Evolutionary conservation across 2,888 invertebrate species (phyloP).

Genomic region (Drosophila histrio): DNA sequence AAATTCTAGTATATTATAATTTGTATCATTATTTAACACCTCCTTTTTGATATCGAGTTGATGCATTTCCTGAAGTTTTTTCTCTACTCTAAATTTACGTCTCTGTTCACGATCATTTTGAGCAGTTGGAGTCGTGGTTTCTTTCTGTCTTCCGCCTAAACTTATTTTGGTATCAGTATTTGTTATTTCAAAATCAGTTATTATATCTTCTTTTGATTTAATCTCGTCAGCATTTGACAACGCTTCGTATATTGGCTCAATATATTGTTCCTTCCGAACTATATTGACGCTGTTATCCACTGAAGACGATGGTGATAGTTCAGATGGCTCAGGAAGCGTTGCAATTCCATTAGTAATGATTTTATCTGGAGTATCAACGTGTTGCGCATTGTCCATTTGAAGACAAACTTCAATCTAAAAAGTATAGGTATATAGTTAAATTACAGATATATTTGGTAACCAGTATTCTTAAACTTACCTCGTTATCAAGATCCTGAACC

Average conservation of each 20-base stretch:
- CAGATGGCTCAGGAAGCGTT: constrained; percentile 91
- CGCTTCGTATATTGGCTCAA: constrained; percentile 94
- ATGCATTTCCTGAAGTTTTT: constrained; percentile 92
- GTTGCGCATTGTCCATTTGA: constrained; percentile 84
- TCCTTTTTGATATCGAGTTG: constrained; percentile 84
- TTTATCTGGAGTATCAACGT: constrained; percentile 66
- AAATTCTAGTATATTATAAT: constrained; percentile 95
- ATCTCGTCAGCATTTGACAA: constrained; percentile 86
- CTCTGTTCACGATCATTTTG: constrained; percentile 89
- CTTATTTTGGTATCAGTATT: background rate
- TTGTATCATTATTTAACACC: constrained; percentile 85
- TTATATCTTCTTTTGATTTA: background rate
- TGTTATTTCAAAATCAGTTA: background rate
- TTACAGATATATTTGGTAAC: background rate
- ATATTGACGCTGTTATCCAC: background rate
- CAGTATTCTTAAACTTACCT: constrained; percentile 84
- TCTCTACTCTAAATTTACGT: constrained; percentile 93
- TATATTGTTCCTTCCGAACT: constrained; percentile 52
- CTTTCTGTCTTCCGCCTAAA: constrained; percentile 6
- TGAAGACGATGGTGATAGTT: constrained; percentile 89
- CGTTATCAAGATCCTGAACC: constrained; percentile 92
- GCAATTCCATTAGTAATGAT: constrained; percentile 84
- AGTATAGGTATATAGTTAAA: background rate
- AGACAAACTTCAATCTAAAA: constrained; percentile 87
- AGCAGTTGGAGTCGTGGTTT: background rate